Evolutionary conservation across 2,113 vertebrate genomes (phyloP).

Genomic region (Chitala chitala): DNA sequence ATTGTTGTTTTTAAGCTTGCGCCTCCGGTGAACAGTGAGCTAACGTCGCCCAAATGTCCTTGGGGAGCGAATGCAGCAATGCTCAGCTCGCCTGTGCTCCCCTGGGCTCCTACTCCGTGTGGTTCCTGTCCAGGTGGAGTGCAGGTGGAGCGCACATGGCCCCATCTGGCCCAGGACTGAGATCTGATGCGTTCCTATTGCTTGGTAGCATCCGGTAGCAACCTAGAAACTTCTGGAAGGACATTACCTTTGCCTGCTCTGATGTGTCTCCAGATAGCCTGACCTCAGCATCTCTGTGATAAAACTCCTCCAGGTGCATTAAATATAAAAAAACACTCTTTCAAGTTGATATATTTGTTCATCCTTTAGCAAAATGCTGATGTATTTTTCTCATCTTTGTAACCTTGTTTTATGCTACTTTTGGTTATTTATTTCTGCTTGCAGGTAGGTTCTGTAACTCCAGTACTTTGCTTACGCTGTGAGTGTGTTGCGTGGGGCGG

Average conservation of each 20-base stretch:
- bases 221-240: slow-evolving; percentile 20
- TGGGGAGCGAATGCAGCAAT: neutral
- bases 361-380: slow-evolving; percentile 27
- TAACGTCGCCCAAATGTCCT: neutral
- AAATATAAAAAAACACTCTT: slow-evolving; percentile 15
- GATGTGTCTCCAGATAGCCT: slow-evolving; percentile 22
- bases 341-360: slow-evolving; percentile 22
- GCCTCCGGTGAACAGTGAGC: neutral
- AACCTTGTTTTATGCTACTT: slow-evolving; percentile 24
- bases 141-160: neutral
- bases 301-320: slow-evolving; percentile 21
- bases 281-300: slow-evolving; percentile 25
- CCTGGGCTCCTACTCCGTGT: neutral
- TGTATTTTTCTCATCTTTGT: slow-evolving; percentile 19
- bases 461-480: neutral
- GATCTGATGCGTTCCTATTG: neutral
- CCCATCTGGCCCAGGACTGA: neutral
- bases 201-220: neutral
- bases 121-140: slow-evolving; percentile 8
- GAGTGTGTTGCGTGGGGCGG: neutral
- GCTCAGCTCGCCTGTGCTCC: neutral
- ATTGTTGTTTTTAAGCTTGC: neutral
- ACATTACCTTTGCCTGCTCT: slow-evolving; percentile 19
- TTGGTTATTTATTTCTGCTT: slow-evolving; percentile 13
- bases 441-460: slow-evolving; percentile 5